Evolutionary conservation across 1,140 invertebrate species (phyloP), one percentile per base, ranked within the genome.

Genomic region (Saccostrea echinata): DNA sequence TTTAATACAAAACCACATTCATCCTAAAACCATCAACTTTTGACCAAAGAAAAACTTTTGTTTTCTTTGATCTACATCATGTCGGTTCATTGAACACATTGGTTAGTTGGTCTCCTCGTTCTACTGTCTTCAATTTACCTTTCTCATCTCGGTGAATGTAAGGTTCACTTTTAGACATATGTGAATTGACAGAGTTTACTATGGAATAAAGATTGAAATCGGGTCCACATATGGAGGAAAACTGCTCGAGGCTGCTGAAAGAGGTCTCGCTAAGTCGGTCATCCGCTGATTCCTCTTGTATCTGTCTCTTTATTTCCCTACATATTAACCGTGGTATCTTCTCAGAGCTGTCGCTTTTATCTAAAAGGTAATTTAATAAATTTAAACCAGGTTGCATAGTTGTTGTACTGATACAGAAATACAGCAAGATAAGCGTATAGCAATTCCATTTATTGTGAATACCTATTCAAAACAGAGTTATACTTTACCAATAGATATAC

Each of bases 81-180:
- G 68, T 27, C 13, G 76, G 35, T 11, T 27, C 35, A 30, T 21
- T 80, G 30, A 80, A 43, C 18, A 80, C 16, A 80, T 80, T 80
- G 21, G 27, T 80, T 11, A 80, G 18, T 35, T 80, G 30, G 27
- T 80, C 27, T 83, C 43, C 81, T n/a, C 81, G 35, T n/a, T 51
- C 81, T 11, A 83, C 52, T 27, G 81, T 21, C 27, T 83, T 83
- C 33, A 33, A 6, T n/a, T 83, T n/a, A 13, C 81, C 81, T 27
- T 24, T 21, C 52, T 83, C 81, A 52, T 83, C 81, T 52, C 81
- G 8, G 43, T 53, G n/a, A n/a, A 83, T 55, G 52, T 24, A 24
- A 18, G 81, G 81, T 52, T 83, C 81, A 51, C 12, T 30, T 53
- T 83, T 55, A 51, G 51, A 13, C 64, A 71, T 71, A 13, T 71